Evolutionary conservation across 2,888 invertebrate genomes (phyloP), one percentile per base, ranked within the genome.

Genomic region (Ceriagrion tenellum): DNA sequence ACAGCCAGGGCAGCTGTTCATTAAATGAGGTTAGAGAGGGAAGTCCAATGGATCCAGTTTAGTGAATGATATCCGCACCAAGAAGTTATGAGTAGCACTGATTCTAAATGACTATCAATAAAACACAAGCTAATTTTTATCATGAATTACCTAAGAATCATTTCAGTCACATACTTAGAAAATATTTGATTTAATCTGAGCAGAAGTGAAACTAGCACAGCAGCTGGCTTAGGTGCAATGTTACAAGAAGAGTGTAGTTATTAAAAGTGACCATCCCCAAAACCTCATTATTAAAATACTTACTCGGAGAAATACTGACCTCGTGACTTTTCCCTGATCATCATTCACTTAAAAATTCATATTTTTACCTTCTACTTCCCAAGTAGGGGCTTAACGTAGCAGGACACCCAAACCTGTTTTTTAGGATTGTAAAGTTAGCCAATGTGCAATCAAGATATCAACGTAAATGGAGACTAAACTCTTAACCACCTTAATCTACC

Each of bases 141-240:
- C 81, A 35, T 35, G 35, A 8, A 81, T 81, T 35, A 81, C 30
- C 81, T 18, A 30, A 81, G 23, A 35, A 18, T 18, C 18, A 13
- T 81, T 81, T 81, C 81, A 81, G 81, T 81, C 81, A 35, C 81
- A 81, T 35, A 81, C 35, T 81, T 81, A 13, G 16, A 81, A 81
- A 81, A 81, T 81, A 81, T 81, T 81, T 35, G 13, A 4, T 81
- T 81, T 35, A 35, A 81, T 35, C 3, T 35, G 81, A 81, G 81
- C 26, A 69, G 12, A 81, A 81, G 30, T 35, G 81, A 35, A 81
- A 81, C 18, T 81, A 81, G 30, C 81, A 81, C 13, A 81, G 81
- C 13, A 81, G 81, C 81, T 81, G 81, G 81, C 81, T 81, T 81
- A 81, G 30, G 81, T 81, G 35, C 81, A 35, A 35, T 35, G 12